Evolutionary conservation across 2,888 invertebrate species (phyloP), one percentile per base, ranked within the genome.

Genomic region (Cerastoderma edule): DNA sequence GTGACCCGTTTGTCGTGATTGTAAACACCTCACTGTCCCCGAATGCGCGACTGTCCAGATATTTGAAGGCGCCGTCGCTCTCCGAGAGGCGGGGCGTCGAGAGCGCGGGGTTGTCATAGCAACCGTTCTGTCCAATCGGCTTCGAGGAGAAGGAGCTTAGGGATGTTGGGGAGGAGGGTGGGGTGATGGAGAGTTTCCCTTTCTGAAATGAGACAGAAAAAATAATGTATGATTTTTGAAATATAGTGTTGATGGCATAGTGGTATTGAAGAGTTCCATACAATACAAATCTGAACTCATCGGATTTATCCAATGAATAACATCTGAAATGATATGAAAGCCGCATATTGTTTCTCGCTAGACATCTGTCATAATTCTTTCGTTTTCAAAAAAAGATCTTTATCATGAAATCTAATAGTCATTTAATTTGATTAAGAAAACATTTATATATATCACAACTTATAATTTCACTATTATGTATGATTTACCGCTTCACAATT

Each of bases 21-120:
- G 76, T 76, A 50, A 76, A 80, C 67, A 80, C 80, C 60, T 76
- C 80, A 4, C 71, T 65, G 44, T 64, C 64, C 22, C 46, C 67
- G n/a, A 39, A 32, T 22, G 27, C 50, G n/a, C 10, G 54, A 22
- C 66, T 35, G 30, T 75, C 79, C 28, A 75, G 63, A 64, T 70
- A 75, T 66, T 65, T 69, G 66, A 80, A 80, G 39, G 63, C 48
- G 30, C 79, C 75, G 10, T 76, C 73, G 24, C 39, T 27, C 8
- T 70, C 64, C 13, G 54, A 30, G n/a, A 63, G 67, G 33, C 67
- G 50, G 1, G 70, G 72, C 6, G 75, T 70, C n/a, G 63, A 24
- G 0, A 63, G 35, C 30, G 50, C 54, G 33, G 56, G 67, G 32
- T 70, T 63, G 24, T 56, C 65, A 39, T 67, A 72, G 57, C 33